phyloP scores from a whole-genome alignment of 2,113 vertebrate species.

The Triplophysa dalaica region DNA sequence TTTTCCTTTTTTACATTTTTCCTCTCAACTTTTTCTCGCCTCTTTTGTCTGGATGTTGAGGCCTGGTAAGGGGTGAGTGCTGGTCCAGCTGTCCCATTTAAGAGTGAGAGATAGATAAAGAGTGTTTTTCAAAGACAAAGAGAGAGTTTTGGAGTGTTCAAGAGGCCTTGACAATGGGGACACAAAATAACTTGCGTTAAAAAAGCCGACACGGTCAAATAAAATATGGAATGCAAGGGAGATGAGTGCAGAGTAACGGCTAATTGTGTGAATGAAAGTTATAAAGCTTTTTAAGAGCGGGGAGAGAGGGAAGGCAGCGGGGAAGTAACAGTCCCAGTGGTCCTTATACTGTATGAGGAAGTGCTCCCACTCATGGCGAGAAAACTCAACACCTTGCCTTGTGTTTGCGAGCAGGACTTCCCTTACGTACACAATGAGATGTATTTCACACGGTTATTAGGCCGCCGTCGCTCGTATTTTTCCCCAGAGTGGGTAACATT shows the following conservation, averaged over 20 bases:
- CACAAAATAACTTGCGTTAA: constrained; percentile 5
- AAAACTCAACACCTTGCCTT: constrained; percentile 60
- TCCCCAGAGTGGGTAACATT: constrained; percentile 39
- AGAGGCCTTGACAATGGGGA: constrained; percentile 35
- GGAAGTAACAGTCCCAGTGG: constrained; percentile 35
- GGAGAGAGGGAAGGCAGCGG: not conserved
- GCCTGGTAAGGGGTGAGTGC: constrained; percentile 51
- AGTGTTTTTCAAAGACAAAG: constrained; percentile 29
- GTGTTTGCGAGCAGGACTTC: constrained; percentile 66
- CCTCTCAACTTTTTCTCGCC: constrained; percentile 40
- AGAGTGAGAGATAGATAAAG: not conserved
- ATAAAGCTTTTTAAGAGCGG: constrained; percentile 17
- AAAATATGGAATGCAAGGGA: constrained; percentile 27
- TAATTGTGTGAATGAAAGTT: constrained; percentile 37
- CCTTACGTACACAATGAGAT: constrained; percentile 69
- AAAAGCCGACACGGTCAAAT: not conserved
- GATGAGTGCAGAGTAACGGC: constrained; percentile 7
- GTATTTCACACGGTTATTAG: constrained; percentile 70
- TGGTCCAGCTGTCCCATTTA: constrained; percentile 65
- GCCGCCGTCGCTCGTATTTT: not conserved
- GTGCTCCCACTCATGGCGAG: constrained; percentile 65
- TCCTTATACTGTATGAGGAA: constrained; percentile 64
- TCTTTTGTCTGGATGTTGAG: constrained; percentile 60
- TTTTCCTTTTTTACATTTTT: constrained; percentile 41
- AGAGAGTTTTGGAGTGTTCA: constrained; percentile 22